These are phyloP conservation scores for Cryptoprocta ferox DNA, from an alignment of 2,797 vertebrate genomes.

Conservation along the genomic window DNA sequence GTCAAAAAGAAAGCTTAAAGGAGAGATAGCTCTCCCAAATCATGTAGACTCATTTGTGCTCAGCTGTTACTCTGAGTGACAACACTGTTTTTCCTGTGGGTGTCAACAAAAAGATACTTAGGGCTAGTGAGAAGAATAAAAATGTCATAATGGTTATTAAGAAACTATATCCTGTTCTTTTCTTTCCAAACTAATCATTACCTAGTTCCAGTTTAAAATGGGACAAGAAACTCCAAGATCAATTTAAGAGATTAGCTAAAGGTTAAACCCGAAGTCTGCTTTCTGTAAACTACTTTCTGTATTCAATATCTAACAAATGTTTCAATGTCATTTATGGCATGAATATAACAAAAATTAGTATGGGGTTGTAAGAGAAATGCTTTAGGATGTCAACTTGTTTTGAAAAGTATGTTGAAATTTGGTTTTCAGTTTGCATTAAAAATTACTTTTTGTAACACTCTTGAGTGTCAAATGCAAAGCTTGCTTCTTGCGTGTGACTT, in stretches of 20 bases:
- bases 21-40: not conserved
- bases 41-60: not conserved
- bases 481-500: not conserved
- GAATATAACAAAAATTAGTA: not conserved
- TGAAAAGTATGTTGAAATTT: not conserved
- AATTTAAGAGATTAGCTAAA: not conserved
- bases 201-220: not conserved
- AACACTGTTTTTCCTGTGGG: not conserved
- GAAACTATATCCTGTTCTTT: not conserved
- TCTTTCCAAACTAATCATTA: not conserved
- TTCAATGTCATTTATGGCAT: not conserved
- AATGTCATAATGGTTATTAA: not conserved
- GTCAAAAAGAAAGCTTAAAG: not conserved
- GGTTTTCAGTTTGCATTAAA: conserved; percentile 1
- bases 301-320: not conserved
- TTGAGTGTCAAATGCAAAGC: not conserved
- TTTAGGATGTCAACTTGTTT: not conserved
- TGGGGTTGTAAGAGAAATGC: not conserved
- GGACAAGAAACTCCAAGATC: not conserved
- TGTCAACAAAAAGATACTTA: not conserved
- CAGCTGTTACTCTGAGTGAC: not conserved
- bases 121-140: not conserved
- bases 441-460: not conserved
- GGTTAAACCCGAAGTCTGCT: not conserved
- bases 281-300: not conserved